Percentiles rank a stretch among this genome's conserved stretches.
Conservation (phyloP, 2,113 vertebrate species). For the Dipodomys spectabilis region DNA sequence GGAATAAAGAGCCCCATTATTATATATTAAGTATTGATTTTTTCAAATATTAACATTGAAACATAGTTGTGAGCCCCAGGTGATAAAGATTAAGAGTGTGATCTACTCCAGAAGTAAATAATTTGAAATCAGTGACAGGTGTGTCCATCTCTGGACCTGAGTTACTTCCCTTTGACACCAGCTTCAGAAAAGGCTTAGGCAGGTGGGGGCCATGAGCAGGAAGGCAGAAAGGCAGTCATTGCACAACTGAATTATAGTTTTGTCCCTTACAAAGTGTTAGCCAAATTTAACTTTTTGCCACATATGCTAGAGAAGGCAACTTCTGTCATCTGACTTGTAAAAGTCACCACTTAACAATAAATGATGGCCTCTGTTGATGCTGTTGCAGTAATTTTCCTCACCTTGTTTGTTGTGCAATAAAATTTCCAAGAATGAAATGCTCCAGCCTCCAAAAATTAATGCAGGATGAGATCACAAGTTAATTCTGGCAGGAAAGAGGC, state of each 20-base stretch:
- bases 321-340: conserved; percentile 34
- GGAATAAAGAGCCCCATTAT: conserved; percentile 19
- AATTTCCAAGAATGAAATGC: conserved; percentile 25
- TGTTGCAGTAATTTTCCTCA: not conserved
- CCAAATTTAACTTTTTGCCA: conserved; percentile 14
- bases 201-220: not conserved
- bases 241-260: not conserved
- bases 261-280: not conserved
- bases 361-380: not conserved
- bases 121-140: not conserved
- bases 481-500: not conserved
- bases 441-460: not conserved
- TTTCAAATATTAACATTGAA: conserved; percentile 46
- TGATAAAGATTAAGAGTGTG: not conserved
- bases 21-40: not conserved
- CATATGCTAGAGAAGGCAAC: not conserved
- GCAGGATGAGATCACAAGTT: not conserved
- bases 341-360: not conserved
- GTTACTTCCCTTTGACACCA: not conserved
- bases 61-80: not conserved
- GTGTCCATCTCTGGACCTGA: not conserved
- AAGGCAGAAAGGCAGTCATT: not conserved
- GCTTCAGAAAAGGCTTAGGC: not conserved
- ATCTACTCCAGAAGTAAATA: not conserved
- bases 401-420: not conserved